Base-by-base conservation (phyloP, 1,140 invertebrate species). In the Araneus ventricosus region DNA sequence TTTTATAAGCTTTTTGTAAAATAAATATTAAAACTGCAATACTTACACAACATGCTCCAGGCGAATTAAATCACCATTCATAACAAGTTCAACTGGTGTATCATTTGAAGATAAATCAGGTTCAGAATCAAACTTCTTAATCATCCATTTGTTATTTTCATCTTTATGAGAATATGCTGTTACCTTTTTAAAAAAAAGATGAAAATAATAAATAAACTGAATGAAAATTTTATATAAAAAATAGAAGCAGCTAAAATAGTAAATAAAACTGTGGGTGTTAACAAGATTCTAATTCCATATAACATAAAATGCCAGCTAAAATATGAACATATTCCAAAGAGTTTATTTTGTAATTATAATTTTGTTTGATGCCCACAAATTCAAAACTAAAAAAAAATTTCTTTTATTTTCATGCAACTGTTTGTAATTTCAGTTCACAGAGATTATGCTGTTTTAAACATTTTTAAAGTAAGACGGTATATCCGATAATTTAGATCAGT, bases 111-210 rank as follows among this genome's bases (percentile, higher is more conserved):
- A 45, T 70, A 82, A 59, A 80, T 91, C 41, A 52, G 89, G 57
- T 30, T 95, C 90, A 39, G 93, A 94, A 87, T 96, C 94, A 94
- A 93, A 95, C 79, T 97, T 97, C 95, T 99, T 98, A 20, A 99
- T 96, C 0, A 97, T 94, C 98, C 98, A 99, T 94, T 97, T 96
- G 95, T 99, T 99, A 95, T 99, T 99, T 88, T 99, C 98, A 95
- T 99, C 99, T 96, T 99, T 99, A 95, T 99, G 99, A 0, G 98
- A 98, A 95, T 99, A 99, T 0, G 98, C 98, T 30, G 99, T 99
- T 80, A 99, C 97, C 98, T 99, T 94, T n/a, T 79, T 95, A 94
- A 39, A n/a, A n/a, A 39, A 14, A 80, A 17, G 8, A 17, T 1
- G 0, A 52, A 67, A 67, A 30, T 30, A 27, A 67, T 14, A 63